Conservation (phyloP, 2,888 invertebrate species). For the Drosophila gaucha region DNA sequence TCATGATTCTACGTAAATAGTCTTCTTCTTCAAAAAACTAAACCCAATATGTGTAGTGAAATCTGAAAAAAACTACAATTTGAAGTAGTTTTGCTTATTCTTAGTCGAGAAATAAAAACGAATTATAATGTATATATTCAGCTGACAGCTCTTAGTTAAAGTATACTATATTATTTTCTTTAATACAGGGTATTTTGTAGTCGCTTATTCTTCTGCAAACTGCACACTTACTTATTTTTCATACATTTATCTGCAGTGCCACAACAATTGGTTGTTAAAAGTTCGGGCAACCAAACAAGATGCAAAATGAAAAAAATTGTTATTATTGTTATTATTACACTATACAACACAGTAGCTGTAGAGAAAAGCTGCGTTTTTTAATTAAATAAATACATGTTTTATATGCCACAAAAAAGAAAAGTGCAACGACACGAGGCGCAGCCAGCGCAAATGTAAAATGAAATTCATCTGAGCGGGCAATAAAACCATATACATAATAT, state of each 20-base stretch:
- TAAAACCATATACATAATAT: slow-evolving; percentile 14
- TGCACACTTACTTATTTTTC: slow-evolving; percentile 11
- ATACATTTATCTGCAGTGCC: slow-evolving; percentile 33
- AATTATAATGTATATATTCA: no score
- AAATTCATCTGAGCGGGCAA: slow-evolving; percentile 20
- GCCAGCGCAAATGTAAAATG: slow-evolving; percentile 10
- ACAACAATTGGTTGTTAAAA: slow-evolving; percentile 55
- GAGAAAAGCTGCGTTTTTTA: slow-evolving; percentile 53
- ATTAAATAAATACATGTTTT: slow-evolving; percentile 69
- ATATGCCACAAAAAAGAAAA: slow-evolving; percentile 58
- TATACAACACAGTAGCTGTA: slow-evolving; percentile 36
- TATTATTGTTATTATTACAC: slow-evolving; percentile 60
- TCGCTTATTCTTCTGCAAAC: background rate
- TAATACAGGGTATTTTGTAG: slow-evolving; percentile 24
- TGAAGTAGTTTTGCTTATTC: no score
- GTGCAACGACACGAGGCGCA: slow-evolving; percentile 26
- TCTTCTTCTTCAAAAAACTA: no score
- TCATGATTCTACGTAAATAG: no score
- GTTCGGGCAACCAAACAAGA: slow-evolving; percentile 21
- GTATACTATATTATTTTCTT: no score
- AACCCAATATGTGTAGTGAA: no score
- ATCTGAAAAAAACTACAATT: no score
- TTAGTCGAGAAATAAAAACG: no score
- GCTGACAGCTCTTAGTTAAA: no score
- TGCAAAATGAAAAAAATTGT: slow-evolving; percentile 13